A percentile compares a stretch with the other conserved stretches of the same genome.
These are phyloP conservation scores for Picathartes gymnocephalus DNA, from an alignment of 2,113 vertebrate species.

Conservation along the genomic window DNA sequence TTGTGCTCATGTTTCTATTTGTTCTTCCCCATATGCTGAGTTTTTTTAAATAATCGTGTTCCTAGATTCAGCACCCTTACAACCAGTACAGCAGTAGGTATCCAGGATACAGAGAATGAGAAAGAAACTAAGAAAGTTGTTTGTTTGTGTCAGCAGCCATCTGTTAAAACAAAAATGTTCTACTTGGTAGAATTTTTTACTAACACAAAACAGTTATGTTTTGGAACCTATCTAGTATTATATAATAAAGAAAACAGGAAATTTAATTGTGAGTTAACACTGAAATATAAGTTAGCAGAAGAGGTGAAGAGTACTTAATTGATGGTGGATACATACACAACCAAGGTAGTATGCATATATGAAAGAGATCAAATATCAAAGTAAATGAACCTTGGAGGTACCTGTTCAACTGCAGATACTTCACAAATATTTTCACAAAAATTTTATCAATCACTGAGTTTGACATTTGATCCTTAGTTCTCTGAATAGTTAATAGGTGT, in stretches of 20 bases:
- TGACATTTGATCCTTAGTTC: neutral
- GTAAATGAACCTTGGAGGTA: neutral
- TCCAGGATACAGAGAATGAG: slow-evolving; percentile 57
- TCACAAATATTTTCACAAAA: neutral
- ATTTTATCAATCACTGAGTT: neutral
- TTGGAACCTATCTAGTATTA: neutral
- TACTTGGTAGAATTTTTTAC: slow-evolving; percentile 20
- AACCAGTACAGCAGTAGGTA: slow-evolving; percentile 31
- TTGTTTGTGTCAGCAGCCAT: slow-evolving; percentile 60
- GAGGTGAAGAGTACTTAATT: neutral
- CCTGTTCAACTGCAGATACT: neutral
- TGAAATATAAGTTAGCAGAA: neutral
- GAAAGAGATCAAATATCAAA: neutral
- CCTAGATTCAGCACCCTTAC: slow-evolving; percentile 40
- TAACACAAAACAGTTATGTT: neutral
- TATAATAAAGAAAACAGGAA: neutral
- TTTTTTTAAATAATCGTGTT: slow-evolving; percentile 49
- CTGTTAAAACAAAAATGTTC: slow-evolving; percentile 45
- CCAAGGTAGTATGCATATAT: neutral
- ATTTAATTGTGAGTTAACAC: neutral
- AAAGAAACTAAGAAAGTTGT: slow-evolving; percentile 43
- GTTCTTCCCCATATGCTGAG: slow-evolving; percentile 52
- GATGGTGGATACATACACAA: neutral
- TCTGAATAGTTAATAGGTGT: neutral
- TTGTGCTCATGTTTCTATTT: slow-evolving; percentile 48